Evolutionary conservation across 2,113 vertebrate genomes (phyloP).

Genomic region (Emydura subglobosa): DNA sequence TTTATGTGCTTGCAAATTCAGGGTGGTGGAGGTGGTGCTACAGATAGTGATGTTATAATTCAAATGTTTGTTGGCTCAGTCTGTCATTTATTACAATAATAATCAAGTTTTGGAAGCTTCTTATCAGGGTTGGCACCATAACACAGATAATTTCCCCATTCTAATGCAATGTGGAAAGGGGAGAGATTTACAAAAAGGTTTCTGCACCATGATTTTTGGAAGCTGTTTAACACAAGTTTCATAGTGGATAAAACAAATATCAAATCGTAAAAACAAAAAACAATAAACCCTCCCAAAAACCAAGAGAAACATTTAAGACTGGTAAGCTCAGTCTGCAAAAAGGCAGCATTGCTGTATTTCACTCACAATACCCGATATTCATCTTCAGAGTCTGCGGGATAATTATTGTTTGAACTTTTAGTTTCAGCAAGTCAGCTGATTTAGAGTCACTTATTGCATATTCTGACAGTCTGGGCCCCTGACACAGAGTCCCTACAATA

Average conservation of each 20-base stretch:
- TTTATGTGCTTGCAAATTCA: not conserved
- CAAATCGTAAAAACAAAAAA: not conserved
- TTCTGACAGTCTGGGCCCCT: constrained; percentile 79
- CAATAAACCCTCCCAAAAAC: not conserved
- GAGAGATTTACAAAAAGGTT: not conserved
- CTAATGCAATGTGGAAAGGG: not conserved
- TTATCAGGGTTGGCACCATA: not conserved
- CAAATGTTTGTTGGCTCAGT: not conserved
- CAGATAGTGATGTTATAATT: not conserved
- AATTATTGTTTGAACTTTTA: constrained; percentile 89
- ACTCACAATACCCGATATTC: constrained; percentile 33
- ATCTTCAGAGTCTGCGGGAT: constrained; percentile 75
- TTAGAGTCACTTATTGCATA: constrained; percentile 81
- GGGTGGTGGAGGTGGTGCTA: not conserved
- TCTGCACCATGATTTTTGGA: constrained; percentile 23
- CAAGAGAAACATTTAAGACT: not conserved
- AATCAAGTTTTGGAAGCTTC: not conserved
- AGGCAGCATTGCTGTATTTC: constrained; percentile 5
- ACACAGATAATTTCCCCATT: not conserved
- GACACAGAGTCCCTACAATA: constrained; percentile 65
- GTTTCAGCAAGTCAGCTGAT: constrained; percentile 81
- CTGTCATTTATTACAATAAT: not conserved
- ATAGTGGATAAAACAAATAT: not conserved
- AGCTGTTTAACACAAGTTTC: constrained; percentile 33
- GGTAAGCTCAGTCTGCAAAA: not conserved